Evolutionary conservation across 2,113 vertebrate genomes (phyloP).

Genomic region (Cepphus grylle): DNA sequence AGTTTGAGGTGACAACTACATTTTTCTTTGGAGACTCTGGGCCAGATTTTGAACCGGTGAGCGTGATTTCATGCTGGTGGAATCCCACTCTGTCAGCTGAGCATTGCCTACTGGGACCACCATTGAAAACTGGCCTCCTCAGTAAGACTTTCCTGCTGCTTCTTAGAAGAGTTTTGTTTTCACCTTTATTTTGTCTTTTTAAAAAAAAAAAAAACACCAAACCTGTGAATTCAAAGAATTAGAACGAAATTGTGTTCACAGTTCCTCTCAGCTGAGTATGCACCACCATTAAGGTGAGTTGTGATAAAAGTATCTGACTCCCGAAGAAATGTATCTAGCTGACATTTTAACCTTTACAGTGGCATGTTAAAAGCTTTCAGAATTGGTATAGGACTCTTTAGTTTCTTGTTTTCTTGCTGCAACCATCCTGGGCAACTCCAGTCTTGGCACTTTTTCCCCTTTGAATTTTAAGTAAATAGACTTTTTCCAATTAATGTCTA

Average conservation of each 20-base stretch:
- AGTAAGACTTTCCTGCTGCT: background rate
- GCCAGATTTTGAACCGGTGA: background rate
- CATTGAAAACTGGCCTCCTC: background rate
- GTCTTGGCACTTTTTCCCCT: background rate
- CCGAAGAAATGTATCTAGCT: background rate
- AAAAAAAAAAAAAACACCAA: no score
- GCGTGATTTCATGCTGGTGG: background rate
- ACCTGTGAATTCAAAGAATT: background rate
- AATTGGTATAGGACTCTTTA: background rate
- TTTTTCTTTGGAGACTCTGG: background rate
- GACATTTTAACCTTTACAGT: background rate
- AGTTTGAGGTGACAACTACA: background rate
- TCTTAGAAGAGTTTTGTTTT: background rate
- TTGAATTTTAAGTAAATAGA: background rate
- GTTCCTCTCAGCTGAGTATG: background rate
- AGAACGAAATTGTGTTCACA: background rate
- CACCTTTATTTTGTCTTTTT: background rate
- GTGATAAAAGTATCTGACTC: background rate
- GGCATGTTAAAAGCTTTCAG: background rate
- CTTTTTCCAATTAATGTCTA: background rate
- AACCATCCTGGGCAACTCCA: background rate
- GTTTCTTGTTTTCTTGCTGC: background rate
- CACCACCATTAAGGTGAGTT: background rate
- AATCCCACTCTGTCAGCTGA: background rate
- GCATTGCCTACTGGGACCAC: fast-evolving